Evolutionary conservation across 2,113 vertebrate genomes (phyloP).

Genomic region (Aphelocoma coerulescens): DNA sequence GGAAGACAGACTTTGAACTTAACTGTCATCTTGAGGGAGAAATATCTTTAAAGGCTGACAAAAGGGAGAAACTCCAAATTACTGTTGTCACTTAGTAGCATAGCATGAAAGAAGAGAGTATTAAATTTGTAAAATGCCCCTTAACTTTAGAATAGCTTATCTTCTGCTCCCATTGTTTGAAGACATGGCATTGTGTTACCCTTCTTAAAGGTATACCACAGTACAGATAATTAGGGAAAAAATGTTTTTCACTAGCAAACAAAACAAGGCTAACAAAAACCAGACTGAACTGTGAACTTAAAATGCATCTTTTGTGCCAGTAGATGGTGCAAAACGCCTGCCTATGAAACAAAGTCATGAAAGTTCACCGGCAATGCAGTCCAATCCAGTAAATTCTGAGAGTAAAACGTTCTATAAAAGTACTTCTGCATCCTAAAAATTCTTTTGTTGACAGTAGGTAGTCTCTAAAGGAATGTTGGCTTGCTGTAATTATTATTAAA

Average conservation of each 20-base stretch:
- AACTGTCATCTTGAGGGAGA: neutral
- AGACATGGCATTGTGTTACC: neutral
- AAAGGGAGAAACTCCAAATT: neutral
- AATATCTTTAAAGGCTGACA: neutral
- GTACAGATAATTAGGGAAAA: neutral
- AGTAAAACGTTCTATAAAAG: neutral
- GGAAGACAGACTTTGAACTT: neutral
- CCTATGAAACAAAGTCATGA: neutral
- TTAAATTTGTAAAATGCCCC: neutral
- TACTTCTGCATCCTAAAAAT: neutral
- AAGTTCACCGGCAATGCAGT: neutral
- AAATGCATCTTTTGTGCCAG: conserved; percentile 43
- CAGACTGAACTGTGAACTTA: neutral
- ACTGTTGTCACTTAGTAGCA: neutral
- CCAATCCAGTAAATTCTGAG: neutral
- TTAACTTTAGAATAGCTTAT: neutral
- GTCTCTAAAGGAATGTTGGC: neutral
- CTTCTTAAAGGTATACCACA: neutral
- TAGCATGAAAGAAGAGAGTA: neutral
- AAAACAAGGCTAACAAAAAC: neutral
- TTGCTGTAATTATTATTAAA: neutral
- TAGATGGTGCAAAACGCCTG: conserved; percentile 33
- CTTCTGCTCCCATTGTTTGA: neutral
- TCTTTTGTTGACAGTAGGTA: neutral
- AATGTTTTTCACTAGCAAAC: neutral